Conservation (phyloP, 2,797 vertebrate species). For the Mus spretus region DNA sequence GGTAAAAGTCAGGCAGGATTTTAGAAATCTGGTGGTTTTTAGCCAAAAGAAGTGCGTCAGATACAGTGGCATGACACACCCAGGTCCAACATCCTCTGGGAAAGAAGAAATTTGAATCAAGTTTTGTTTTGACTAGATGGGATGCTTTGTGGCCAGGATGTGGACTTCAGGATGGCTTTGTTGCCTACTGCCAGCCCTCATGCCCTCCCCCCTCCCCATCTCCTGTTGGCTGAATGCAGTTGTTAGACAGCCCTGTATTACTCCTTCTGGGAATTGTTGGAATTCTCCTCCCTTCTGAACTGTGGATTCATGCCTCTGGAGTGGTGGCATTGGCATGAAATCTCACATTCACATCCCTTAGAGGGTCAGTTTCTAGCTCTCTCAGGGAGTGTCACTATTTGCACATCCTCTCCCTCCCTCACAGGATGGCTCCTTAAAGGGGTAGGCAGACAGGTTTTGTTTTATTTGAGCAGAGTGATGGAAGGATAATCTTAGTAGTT, state of each 20-base stretch:
- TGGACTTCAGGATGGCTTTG: not conserved
- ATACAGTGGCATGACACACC: slow-evolving; percentile 64
- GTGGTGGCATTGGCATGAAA: not conserved
- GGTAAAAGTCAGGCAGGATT: slow-evolving; percentile 48
- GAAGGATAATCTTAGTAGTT: not conserved
- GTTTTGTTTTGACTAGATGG: not conserved
- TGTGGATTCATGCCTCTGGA: fast-evolving
- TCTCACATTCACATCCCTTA: fast-evolving
- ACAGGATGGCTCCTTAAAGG: not conserved
- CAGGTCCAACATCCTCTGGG: slow-evolving; percentile 68
- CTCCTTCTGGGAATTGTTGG: not conserved
- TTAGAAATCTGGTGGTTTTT: slow-evolving; percentile 49
- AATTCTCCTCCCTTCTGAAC: not conserved
- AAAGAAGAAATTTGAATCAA: slow-evolving; percentile 60
- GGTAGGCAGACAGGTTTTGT: not conserved
- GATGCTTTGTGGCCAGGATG: slow-evolving; percentile 11
- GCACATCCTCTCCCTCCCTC: not conserved
- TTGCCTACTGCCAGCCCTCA: fast-evolving
- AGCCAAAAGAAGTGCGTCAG: slow-evolving; percentile 76
- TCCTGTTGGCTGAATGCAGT: not conserved
- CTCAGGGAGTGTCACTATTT: not conserved
- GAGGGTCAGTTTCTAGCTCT: not conserved
- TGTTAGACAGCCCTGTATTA: fast-evolving
- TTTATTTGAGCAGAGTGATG: slow-evolving; percentile 5
- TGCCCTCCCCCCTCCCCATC: not conserved